Evolutionary conservation across 2,113 vertebrate species (phyloP), one percentile per base, ranked within the genome.

Genomic region (Neogale vison): DNA sequence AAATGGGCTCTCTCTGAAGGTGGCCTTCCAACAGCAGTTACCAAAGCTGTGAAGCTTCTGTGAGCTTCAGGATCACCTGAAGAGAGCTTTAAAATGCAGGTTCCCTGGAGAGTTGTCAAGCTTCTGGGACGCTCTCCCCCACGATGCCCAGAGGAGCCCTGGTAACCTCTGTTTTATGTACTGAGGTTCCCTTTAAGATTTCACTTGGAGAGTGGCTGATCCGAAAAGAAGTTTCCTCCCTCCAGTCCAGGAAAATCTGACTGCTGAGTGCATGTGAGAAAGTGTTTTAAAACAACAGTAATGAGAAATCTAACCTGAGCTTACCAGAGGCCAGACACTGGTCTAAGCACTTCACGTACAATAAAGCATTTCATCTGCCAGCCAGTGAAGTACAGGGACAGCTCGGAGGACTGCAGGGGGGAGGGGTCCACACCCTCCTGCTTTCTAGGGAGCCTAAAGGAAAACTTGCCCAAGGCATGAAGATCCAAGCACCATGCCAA

Each of bases 371-470:
- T 18, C 9, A 34, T 26, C 52, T 34, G 45, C 65, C 67, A 77
- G 14, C 77, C n/a, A 9, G 61, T 57, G n/a, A 36, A 24, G 47
- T 11, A n/a, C 15, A 4, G n/a, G 26, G 50, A 8, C n/a, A 31
- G 23, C 36, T 57, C 12, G 1, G 4, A 47, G 39, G 39, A 39
- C 0, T 3, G 4, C 24, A 83, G 47, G 6, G 1, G 4, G 55
- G 65, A 74, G 47, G 47, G 42, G 15, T 59, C 63, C 39, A 26
- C 15, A 55, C 15, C 15, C 29, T 77, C 21, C 13, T 3, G n/a
- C 21, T 3, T 50, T 59, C 26, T 14, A 14, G 13, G n/a, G 24
- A 83, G 21, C 26, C 87, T 21, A 52, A 26, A 23, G 6, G 80
- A 81, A 90, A n/a, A 42, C 71, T 29, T 29, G 34, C 6, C 71